Conservation (phyloP, 1,140 invertebrate species). For the Cryptotermes secundus region DNA sequence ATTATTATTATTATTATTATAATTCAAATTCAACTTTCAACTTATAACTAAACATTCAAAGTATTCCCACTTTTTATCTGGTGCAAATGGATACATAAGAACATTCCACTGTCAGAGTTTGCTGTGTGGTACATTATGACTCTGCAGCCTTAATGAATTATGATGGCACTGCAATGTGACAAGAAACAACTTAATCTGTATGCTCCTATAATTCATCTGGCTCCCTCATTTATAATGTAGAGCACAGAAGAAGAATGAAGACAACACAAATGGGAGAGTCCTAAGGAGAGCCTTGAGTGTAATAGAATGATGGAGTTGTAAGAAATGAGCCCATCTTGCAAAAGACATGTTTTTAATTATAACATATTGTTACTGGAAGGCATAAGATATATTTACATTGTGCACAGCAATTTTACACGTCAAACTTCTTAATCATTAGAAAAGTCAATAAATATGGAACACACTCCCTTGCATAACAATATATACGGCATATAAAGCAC, state of each 20-base stretch:
- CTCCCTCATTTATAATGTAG: too few species aligned
- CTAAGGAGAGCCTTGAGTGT: not conserved
- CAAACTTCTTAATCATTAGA: not conserved
- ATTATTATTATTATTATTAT: too few species aligned
- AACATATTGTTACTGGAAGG: not conserved
- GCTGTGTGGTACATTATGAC: not conserved
- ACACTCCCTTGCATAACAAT: not conserved
- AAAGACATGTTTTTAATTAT: not conserved
- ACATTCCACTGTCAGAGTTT: not conserved
- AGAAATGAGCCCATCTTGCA: not conserved
- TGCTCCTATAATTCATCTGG: too few species aligned
- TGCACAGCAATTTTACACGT: not conserved
- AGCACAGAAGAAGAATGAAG: not conserved
- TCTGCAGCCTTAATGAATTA: not conserved
- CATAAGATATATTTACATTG: conserved; percentile 13
- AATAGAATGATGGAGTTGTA: not conserved
- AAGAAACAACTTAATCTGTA: not conserved
- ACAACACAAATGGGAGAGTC: not conserved
- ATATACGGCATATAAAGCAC: not conserved
- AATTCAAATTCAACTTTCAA: not conserved
- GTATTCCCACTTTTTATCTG: not conserved
- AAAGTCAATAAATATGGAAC: not conserved
- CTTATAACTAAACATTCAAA: not conserved
- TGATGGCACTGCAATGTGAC: not conserved
- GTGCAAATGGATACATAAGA: not conserved